Evolutionary conservation across 2,797 vertebrate species (phyloP).

Genomic region (Strix occidentalis): DNA sequence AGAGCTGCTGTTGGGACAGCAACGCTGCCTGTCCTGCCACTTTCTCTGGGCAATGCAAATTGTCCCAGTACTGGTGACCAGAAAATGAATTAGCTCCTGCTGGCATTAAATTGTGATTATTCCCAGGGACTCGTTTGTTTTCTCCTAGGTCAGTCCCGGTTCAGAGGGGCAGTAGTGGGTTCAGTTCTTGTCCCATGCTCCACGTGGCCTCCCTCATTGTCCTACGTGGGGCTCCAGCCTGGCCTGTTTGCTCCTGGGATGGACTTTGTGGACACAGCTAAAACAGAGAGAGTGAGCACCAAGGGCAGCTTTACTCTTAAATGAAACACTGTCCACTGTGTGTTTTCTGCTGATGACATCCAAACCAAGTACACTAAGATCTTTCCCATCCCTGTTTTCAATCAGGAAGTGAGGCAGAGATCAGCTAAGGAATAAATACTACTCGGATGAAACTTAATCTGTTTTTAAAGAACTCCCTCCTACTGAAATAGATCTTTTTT

Average conservation of each 20-base stretch:
- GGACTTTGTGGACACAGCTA: not conserved
- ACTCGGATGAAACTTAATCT: constrained; percentile 37
- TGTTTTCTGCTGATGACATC: not conserved
- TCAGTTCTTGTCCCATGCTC: not conserved
- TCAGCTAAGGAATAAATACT: not conserved
- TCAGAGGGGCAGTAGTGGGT: not conserved
- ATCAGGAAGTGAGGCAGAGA: not conserved
- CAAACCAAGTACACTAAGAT: not conserved
- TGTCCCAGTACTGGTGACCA: not conserved
- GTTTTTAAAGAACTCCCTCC: constrained; percentile 18
- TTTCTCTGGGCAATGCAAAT: not conserved
- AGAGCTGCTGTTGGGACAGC: not conserved
- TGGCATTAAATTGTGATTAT: accelerated
- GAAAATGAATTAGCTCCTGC: not conserved
- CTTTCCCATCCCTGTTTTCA: not conserved
- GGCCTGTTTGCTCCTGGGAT: not conserved
- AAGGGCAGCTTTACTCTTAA: not conserved
- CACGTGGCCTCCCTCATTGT: not conserved
- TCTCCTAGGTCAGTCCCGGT: not conserved
- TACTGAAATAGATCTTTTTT: not conserved
- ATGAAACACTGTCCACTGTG: accelerated
- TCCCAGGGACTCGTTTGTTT: not conserved
- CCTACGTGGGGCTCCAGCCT: not conserved
- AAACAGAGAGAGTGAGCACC: accelerated
- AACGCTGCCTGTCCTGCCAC: not conserved